Base-by-base conservation (phyloP, 2,113 vertebrate species). In the Poecile atricapillus region DNA sequence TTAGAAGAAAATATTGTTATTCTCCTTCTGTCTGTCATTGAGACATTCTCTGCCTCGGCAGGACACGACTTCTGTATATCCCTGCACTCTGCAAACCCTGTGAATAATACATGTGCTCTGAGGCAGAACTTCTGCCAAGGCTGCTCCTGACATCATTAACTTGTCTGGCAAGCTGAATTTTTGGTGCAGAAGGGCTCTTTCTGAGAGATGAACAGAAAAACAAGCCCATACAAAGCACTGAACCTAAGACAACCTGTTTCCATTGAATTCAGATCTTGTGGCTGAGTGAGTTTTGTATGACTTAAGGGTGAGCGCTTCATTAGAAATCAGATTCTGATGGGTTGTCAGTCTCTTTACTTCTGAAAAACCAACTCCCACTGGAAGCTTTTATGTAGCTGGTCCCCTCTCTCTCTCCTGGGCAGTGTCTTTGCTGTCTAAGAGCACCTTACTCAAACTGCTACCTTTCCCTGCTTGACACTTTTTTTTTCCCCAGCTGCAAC, bases 51-150 rank as follows among this genome's bases (percentile, higher is more conserved):
- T 68, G 65, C 78, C 62, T 74, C 3, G 1, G 58, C 20, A 79
- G 78, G 92, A 87, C 62, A 56, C 0, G 19, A 84, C 67, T 91
- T 87, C 78, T 79, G 44, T 53, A 79, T 44, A 60, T 79, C 62
- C 47, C 62, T 85, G 81, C 56, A 67, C 81, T 63, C 69, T 50
- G 56, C 52, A 52, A 84, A 74, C 19, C 23, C 49, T 18, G 46
- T 83, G 65, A 93, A 88, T 93, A 85, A 79, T 62, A 65, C n/a
- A 84, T 90, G 58, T 65, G 90, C 63, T 91, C 59, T 58, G 75
- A 95, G 75, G n/a, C 58, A 90, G 78, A 85, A 53, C 68, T 85
- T 65, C 70, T 82, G 74, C 62, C 67, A 71, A 44, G 19, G 56
- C 41, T 85, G 67, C 49, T 91, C 65, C 62, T 85, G 67, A 93